These are phyloP conservation scores for Trogon surrucura DNA, from an alignment of 2,113 vertebrate species.

Conservation along the genomic window DNA sequence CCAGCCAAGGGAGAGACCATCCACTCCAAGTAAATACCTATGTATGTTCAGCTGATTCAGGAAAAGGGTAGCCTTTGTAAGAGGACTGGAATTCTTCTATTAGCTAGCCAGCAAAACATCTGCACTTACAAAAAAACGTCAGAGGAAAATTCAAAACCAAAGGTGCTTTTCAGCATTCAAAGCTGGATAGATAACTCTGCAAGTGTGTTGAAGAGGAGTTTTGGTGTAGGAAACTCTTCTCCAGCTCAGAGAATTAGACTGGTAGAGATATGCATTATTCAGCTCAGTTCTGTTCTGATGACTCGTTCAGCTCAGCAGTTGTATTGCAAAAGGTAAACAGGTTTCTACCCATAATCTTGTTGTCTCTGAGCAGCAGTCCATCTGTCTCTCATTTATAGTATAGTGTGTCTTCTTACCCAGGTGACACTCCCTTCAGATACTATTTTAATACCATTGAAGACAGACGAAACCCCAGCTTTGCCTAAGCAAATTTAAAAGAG, in stretches of 20 bases:
- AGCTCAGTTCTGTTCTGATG: constrained; percentile 10
- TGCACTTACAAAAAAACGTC: neutral
- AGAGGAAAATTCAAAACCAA: neutral
- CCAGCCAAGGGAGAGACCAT: neutral
- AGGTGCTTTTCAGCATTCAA: neutral
- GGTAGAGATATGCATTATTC: neutral
- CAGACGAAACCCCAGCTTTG: constrained; percentile 43
- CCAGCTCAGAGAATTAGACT: neutral
- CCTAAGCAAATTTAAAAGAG: constrained; percentile 53
- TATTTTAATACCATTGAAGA: constrained; percentile 44
- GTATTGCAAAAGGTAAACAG: constrained; percentile 51
- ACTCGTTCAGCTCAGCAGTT: neutral
- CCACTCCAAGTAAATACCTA: neutral
- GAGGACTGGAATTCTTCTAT: neutral
- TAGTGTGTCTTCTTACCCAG: constrained; percentile 27
- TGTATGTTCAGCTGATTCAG: neutral
- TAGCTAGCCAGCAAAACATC: neutral
- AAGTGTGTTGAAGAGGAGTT: neutral
- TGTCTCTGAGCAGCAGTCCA: constrained; percentile 58
- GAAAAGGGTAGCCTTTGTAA: neutral
- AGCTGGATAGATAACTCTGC: neutral
- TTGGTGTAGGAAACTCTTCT: neutral
- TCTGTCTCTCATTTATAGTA: constrained; percentile 39
- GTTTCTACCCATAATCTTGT: constrained; percentile 25
- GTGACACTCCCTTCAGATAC: constrained; percentile 27